Evolutionary conservation across 2,113 vertebrate genomes (phyloP), one percentile per base, ranked within the genome.

Genomic region (Tinamus guttatus): DNA sequence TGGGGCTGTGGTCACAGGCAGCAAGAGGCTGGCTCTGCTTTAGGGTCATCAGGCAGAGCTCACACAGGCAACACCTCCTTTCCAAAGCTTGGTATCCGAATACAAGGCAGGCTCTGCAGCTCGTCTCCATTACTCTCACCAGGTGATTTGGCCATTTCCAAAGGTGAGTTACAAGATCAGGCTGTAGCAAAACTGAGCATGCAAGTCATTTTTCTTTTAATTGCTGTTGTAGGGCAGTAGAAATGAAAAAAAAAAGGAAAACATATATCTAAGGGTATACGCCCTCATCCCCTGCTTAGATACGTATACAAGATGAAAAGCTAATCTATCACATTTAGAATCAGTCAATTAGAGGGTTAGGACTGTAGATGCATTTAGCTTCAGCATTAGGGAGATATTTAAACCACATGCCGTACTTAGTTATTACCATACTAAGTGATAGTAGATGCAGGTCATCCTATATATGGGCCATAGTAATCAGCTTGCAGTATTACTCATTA

Each of bases 311-410:
- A 96, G 97, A 95, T 96, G 80, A 94, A 91, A 93, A 94, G 90
- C 93, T 97, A 96, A 97, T 97, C 95, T 95, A 73, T 94, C 95
- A 92, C 84, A 95, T 95, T 96, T 96, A 92, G 91, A 94, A 78
- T 92, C 97, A 93, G 78, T 94, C 96, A 92, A 96, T 96, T 96
- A 95, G 94, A 94, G 74, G 83, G 91, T 92, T 95, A 94, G 77
- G 47, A 45, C 81, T 90, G 64, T 74, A n/a, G 87, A 83, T 95
- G 76, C 84, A 76, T 95, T 96, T 85, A 92, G 93, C 76, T 91
- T 81, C 51, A 85, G 95, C 20, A 70, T 68, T 93, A 95, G 81
- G 82, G 60, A 94, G 92, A 93, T 95, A 94, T 88, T 97, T 85
- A 91, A 95, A 91, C 94, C 95, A 76, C 67, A 76, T 73, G 86